phyloP scores from a whole-genome alignment of 2,888 invertebrate species.

The Sphaerophoria rueppellii region DNA sequence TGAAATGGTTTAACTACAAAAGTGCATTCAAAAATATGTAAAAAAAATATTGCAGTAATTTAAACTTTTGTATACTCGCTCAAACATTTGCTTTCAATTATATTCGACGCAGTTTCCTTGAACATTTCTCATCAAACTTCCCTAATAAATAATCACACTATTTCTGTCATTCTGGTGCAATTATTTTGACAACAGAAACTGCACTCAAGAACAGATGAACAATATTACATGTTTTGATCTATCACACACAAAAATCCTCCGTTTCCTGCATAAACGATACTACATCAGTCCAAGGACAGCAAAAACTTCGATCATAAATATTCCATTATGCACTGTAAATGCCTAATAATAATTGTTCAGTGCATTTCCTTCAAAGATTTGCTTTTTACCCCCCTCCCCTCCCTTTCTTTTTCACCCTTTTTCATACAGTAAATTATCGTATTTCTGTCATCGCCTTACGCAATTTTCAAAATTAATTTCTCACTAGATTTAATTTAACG shows the following conservation, averaged over 20 bases:
- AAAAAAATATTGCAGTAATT: too few species aligned
- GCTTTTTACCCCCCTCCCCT: too few species aligned
- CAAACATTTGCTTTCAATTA: not conserved
- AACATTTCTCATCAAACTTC: not conserved
- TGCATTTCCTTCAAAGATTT: not conserved
- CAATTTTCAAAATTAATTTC: slow-evolving; percentile 59
- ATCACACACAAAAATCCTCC: slow-evolving; percentile 9
- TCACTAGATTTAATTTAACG: slow-evolving; percentile 62
- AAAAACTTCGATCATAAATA: slow-evolving; percentile 23
- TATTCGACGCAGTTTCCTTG: not conserved
- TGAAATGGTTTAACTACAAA: too few species aligned
- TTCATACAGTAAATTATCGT: slow-evolving; percentile 45
- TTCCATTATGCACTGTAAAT: slow-evolving; percentile 16
- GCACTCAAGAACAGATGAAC: not conserved
- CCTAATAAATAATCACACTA: slow-evolving; percentile 22
- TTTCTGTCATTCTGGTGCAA: slow-evolving; percentile 10
- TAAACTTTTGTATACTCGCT: not conserved
- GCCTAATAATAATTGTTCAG: slow-evolving; percentile 11
- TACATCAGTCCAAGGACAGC: slow-evolving; percentile 21
- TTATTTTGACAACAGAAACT: slow-evolving; percentile 13
- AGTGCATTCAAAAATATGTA: too few species aligned
- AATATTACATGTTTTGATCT: not conserved
- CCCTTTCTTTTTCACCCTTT: slow-evolving; percentile 5
- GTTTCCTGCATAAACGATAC: slow-evolving; percentile 11
- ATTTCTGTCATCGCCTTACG: slow-evolving; percentile 57